Percentiles rank a stretch among this genome's conserved stretches.
phyloP scores from a whole-genome alignment of 2,888 invertebrate species.

The Lingula anatina region DNA sequence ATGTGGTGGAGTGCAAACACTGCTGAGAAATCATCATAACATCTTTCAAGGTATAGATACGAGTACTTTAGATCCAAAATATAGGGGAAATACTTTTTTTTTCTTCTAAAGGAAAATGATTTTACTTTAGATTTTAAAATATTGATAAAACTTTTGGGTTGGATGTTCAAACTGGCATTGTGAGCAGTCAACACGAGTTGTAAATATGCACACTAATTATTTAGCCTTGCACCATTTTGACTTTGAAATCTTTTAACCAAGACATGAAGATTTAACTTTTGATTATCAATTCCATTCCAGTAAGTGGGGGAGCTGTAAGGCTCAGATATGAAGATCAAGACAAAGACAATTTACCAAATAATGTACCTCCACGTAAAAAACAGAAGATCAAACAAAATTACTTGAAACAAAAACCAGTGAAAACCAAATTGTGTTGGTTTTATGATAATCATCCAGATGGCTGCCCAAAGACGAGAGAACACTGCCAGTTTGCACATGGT shows the following conservation, averaged over 20 bases:
- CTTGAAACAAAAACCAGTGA: conserved; percentile 13
- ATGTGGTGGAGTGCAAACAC: conserved; percentile 55
- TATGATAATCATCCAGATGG: conserved; percentile 77
- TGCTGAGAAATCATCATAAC: conserved; percentile 53
- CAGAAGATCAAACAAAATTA: conserved; percentile 7
- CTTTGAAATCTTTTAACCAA: neutral
- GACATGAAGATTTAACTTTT: no score
- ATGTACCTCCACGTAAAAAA: conserved; percentile 3
- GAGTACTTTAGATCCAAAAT: neutral
- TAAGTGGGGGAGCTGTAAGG: conserved; percentile 33
- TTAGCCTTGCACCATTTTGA: neutral
- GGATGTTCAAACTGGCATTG: no score
- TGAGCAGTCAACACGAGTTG: no score
- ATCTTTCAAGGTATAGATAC: conserved; percentile 43
- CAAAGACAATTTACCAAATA: conserved; percentile 1
- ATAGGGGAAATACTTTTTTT: neutral
- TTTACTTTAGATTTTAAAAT: no score
- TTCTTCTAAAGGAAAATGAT: neutral
- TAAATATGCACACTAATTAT: no score
- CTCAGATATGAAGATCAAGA: conserved; percentile 41
- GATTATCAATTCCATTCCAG: conserved; percentile 19
- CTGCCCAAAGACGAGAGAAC: conserved; percentile 64
- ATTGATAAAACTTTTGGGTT: neutral
- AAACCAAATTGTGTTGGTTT: conserved; percentile 70
- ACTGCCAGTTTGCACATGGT: conserved; percentile 72